Base-by-base conservation (phyloP, 92 coral and sea anemone genomes). In the Phenganax subtilis region DNA sequence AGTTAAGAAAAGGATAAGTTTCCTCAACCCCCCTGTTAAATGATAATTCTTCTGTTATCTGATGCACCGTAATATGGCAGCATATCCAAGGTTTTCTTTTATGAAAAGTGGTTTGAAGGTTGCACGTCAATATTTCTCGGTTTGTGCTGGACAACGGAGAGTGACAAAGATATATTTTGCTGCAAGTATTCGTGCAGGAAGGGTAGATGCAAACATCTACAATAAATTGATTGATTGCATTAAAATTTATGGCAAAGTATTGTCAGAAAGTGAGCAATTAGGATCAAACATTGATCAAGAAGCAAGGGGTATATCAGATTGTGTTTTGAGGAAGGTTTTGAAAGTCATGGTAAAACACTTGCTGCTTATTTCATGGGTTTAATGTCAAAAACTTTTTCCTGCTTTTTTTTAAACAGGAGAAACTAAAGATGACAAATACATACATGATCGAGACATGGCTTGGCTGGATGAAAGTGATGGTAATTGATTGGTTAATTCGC, bases 381-480 rank as follows among this genome's bases (percentile, higher is more conserved):
- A 37, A 37, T 37, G 47, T 37, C 47, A 37, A 37, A 37, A 37
- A 37, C 47, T 37, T 37, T 37, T 37, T 17, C 25, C 25, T 65
- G 27, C 10, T 0, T 65, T 65, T 10, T 75, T 4, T 76, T 31
- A 57, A 2, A 57, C 56, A 79, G 83, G 74, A 25, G 83, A 79
- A 54, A 79, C 17, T 87, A 92, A 90, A 6, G 90, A 85, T 84
- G 98, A 94, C 57, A 86, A 88, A 55, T 88, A 74, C 84, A 94
- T 94, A 63, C 97, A 91, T 80, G 96, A 94, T 58, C 81, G 94
- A 9, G 98, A 94, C 85, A 72, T 94, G 90, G 87, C 87, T 28
- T 91, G 97, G 98, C 69, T 94, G 83, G 55, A 88, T 55, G 86
- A 90, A 63, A 82, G 92, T 37, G 91, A 85, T 88, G 98, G 98